phyloP scores from a whole-genome alignment of 2,888 invertebrate species.

The Macrophya alboannulata region DNA sequence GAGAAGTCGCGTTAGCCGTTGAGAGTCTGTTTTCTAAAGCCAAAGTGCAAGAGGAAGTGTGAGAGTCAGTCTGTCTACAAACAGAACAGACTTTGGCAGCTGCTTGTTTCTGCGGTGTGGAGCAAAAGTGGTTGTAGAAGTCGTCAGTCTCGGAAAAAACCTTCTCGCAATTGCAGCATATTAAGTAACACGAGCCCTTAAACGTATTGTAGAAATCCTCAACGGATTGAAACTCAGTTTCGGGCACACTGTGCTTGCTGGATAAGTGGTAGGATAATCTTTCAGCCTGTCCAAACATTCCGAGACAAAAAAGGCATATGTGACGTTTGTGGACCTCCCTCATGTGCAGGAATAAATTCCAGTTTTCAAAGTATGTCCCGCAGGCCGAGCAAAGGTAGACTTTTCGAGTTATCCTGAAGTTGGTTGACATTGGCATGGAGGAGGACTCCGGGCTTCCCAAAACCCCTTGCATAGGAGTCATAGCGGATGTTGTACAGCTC shows the following conservation, averaged over 20 bases:
- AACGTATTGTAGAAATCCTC: conserved; percentile 86
- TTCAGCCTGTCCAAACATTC: conserved; percentile 91
- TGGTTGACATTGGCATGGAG: conserved; percentile 76
- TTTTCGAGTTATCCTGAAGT: conserved; percentile 87
- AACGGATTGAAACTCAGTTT: conserved; percentile 85
- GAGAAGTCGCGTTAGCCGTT: neutral
- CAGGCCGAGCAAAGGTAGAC: conserved; percentile 92
- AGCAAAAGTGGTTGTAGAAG: conserved; percentile 89
- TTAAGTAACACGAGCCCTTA: conserved; percentile 87
- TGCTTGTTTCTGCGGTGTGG: conserved; percentile 64
- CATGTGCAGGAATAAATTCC: conserved; percentile 93
- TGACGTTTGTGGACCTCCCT: conserved; percentile 91
- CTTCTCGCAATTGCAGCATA: conserved; percentile 91
- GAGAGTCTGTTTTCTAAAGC: conserved; percentile 61
- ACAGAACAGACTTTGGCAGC: conserved; percentile 72
- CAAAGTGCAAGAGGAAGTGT: conserved; percentile 72
- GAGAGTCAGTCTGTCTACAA: conserved; percentile 73
- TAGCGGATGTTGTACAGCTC: conserved; percentile 81
- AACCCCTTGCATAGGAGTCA: conserved; percentile 74
- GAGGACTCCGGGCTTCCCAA: conserved; percentile 75
- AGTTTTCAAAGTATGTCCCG: conserved; percentile 92
- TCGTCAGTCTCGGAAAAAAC: conserved; percentile 89
- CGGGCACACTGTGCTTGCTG: conserved; percentile 89
- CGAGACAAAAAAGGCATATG: conserved; percentile 92
- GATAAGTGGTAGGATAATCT: conserved; percentile 90